These are phyloP conservation scores for Sebastes iracundus DNA, from an alignment of 2,797 vertebrate genomes.

Conservation along the genomic window DNA sequence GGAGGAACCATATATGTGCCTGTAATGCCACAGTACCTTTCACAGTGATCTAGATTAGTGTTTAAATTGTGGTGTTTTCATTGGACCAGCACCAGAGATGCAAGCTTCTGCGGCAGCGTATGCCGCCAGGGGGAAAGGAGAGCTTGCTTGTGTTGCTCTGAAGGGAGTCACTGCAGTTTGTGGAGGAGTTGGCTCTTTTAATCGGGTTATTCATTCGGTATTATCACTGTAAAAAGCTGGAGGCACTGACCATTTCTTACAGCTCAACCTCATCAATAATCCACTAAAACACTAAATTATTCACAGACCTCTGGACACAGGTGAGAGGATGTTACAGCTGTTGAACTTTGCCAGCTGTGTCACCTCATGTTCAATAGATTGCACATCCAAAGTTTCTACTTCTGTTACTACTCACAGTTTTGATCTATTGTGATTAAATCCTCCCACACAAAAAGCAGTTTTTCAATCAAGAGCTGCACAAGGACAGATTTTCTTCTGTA, in stretches of 20 bases:
- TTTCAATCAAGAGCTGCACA: background rate
- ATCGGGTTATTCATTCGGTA: constrained; percentile 60
- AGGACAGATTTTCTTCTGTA: background rate
- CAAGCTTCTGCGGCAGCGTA: background rate
- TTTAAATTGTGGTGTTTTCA: constrained; percentile 55
- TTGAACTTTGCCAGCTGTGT: constrained; percentile 33
- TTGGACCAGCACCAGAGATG: constrained; percentile 20
- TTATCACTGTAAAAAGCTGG: constrained; percentile 61
- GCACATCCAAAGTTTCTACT: background rate
- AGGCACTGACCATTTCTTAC: constrained; percentile 53
- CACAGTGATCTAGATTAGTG: constrained; percentile 22
- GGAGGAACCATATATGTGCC: constrained; percentile 45
- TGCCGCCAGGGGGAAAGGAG: constrained; percentile 1
- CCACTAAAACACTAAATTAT: constrained; percentile 69
- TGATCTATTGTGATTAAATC: background rate
- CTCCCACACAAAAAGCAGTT: background rate
- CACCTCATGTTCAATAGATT: constrained; percentile 8
- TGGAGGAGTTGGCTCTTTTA: constrained; percentile 41
- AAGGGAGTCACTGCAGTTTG: constrained; percentile 49
- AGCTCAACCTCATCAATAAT: constrained; percentile 74
- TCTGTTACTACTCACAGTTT: background rate
- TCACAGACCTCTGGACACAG: constrained; percentile 56
- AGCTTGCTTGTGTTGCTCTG: constrained; percentile 22
- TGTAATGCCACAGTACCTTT: constrained; percentile 43
- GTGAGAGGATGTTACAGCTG: constrained; percentile 43